A percentile compares a stretch with the other conserved stretches of the same genome.
Evolutionary conservation across 2,888 invertebrate genomes (phyloP).

Genomic region (Agrochola circellaris): DNA sequence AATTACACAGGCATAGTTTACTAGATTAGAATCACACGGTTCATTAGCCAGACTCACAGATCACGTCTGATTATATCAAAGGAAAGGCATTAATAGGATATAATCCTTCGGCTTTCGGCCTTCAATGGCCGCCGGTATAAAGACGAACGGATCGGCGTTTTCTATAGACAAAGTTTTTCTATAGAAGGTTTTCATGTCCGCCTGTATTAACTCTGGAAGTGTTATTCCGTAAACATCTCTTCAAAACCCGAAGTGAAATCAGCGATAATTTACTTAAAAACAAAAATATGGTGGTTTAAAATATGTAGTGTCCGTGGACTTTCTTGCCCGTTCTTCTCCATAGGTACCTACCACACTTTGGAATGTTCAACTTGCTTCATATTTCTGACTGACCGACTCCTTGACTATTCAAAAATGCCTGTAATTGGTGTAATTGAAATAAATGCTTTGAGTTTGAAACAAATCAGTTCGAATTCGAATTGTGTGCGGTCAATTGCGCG

Average conservation of each 20-base stretch:
- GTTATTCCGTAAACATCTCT: not conserved
- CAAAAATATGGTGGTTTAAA: too few relatives aligned
- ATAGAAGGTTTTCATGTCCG: conserved; percentile 23
- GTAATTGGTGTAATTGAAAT: too few relatives aligned
- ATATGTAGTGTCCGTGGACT: too few relatives aligned
- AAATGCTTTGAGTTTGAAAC: too few relatives aligned
- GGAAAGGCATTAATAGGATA: conserved; percentile 25
- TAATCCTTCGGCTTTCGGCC: conserved; percentile 3
- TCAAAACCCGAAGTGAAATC: conserved; percentile 10
- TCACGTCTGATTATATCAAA: conserved; percentile 44
- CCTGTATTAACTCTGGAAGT: not conserved
- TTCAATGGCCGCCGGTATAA: conserved; percentile 43
- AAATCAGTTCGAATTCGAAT: too few relatives aligned
- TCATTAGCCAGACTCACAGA: conserved; percentile 37
- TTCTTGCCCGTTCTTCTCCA: too few relatives aligned
- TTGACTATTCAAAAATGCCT: too few relatives aligned
- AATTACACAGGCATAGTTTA: not conserved
- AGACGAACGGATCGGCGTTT: conserved; percentile 38
- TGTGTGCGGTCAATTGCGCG: too few relatives aligned
- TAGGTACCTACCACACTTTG: too few relatives aligned
- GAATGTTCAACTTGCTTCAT: too few relatives aligned
- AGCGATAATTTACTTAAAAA: not conserved
- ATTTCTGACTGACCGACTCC: too few relatives aligned
- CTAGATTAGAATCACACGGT: conserved; percentile 22
- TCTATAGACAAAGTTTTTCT: conserved; percentile 21